phyloP scores from a whole-genome alignment of 1,140 invertebrate genomes.

The Drosophila azteca region DNA sequence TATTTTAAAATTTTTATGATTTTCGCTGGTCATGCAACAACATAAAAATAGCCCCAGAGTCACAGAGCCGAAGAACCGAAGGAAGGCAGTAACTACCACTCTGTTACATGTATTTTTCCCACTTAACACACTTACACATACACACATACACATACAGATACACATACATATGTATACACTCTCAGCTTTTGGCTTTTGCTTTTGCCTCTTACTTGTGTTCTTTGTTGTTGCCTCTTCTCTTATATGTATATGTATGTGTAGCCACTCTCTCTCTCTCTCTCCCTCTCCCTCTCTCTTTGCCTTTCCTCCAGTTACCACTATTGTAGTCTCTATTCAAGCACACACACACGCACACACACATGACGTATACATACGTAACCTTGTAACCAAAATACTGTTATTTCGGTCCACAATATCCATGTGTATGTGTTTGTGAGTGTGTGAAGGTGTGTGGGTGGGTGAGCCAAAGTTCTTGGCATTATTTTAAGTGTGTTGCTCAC shows the following conservation, averaged over 20 bases:
- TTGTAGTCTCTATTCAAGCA: slow-evolving; percentile 56
- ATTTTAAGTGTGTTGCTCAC: slow-evolving; percentile 72
- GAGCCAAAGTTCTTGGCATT: slow-evolving; percentile 74
- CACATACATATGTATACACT: slow-evolving; percentile 18
- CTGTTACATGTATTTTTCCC: slow-evolving; percentile 44
- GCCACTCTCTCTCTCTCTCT: neutral
- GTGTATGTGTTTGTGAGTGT: slow-evolving; percentile 40
- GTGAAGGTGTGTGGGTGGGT: slow-evolving; percentile 52
- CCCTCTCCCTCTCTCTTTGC: slow-evolving; percentile 19
- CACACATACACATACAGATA: slow-evolving; percentile 29
- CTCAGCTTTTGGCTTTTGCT: slow-evolving; percentile 58
- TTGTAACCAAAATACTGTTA: slow-evolving; percentile 82
- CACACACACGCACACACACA: slow-evolving; percentile 41
- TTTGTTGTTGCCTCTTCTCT: slow-evolving; percentile 36
- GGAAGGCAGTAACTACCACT: slow-evolving; percentile 41
- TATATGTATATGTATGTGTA: neutral
- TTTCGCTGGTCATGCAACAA: slow-evolving; percentile 62
- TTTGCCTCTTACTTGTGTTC: slow-evolving; percentile 53
- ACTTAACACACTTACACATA: slow-evolving; percentile 41
- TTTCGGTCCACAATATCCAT: slow-evolving; percentile 65
- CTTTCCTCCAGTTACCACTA: slow-evolving; percentile 49
- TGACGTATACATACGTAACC: slow-evolving; percentile 73
- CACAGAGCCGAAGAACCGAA: slow-evolving; percentile 4
- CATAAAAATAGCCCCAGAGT: slow-evolving; percentile 58
- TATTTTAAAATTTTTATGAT: slow-evolving; percentile 79